These are phyloP conservation scores for Crax fasciolata DNA, from an alignment of 2,797 vertebrate genomes.

Conservation along the genomic window DNA sequence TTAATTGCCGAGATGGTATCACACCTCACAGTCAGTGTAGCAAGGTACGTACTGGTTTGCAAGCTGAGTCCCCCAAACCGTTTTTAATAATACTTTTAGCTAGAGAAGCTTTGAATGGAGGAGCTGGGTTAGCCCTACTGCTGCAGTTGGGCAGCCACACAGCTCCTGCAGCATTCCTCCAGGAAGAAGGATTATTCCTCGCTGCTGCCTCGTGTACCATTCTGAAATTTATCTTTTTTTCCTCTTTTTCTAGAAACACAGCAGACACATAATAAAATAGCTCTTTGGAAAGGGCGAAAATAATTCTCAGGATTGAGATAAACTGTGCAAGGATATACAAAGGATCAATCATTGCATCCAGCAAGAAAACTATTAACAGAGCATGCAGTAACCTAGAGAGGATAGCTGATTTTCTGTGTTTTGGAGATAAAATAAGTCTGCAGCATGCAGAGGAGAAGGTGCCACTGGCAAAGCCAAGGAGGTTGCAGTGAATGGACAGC, in stretches of 20 bases:
- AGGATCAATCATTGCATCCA: neutral
- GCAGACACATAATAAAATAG: neutral
- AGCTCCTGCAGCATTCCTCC: neutral
- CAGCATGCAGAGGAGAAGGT: neutral
- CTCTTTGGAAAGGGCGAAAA: neutral
- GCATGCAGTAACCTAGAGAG: neutral
- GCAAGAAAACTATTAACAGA: neutral
- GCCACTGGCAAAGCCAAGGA: neutral
- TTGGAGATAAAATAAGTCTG: neutral
- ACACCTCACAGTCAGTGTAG: neutral
- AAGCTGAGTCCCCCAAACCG: conserved; percentile 11
- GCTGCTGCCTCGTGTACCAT: neutral
- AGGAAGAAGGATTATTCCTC: neutral
- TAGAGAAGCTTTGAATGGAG: neutral
- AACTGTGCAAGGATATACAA: neutral
- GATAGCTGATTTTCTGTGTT: neutral
- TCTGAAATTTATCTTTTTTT: neutral
- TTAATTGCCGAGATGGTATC: conserved; percentile 62
- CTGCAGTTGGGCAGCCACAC: neutral
- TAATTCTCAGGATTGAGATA: neutral
- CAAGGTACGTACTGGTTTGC: neutral
- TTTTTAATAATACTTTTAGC: conserved; percentile 9
- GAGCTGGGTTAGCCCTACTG: neutral
- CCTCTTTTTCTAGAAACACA: neutral
- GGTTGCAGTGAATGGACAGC: neutral